Evolutionary conservation across 1,140 invertebrate species (phyloP).

Genomic region (Leptonema lineaticorne): DNA sequence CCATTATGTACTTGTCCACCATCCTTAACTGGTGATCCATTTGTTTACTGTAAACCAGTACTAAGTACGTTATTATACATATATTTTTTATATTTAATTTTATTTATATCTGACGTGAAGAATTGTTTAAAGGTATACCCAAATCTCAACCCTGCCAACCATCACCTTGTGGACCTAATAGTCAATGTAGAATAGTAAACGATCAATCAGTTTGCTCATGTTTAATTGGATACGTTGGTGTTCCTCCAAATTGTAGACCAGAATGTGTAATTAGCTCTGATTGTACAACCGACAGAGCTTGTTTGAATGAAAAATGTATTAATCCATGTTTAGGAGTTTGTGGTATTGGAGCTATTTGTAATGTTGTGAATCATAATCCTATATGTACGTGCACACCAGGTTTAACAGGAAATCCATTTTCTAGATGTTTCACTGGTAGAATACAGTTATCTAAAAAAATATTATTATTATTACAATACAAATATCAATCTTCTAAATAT

Average conservation of each 20-base stretch:
- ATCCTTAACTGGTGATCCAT: conserved; percentile 73
- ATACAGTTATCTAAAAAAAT: background rate
- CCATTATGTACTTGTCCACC: conserved; percentile 67
- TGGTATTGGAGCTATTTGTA: conserved; percentile 66
- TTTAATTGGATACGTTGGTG: conserved; percentile 70
- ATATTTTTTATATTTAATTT: background rate
- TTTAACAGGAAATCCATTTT: conserved; percentile 73
- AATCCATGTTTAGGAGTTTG: conserved; percentile 74
- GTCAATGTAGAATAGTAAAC: conserved; percentile 68
- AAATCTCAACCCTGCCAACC: conserved; percentile 58
- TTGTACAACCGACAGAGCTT: conserved; percentile 67
- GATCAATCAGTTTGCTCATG: conserved; percentile 72
- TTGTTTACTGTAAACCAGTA: conserved; percentile 61
- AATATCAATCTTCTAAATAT: conserved; percentile 43
- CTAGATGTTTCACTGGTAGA: conserved; percentile 59
- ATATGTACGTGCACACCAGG: conserved; percentile 69
- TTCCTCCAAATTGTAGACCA: conserved; percentile 73
- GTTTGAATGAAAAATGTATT: conserved; percentile 70
- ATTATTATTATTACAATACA: background rate
- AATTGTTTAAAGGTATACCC: conserved; percentile 43
- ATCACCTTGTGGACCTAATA: conserved; percentile 64
- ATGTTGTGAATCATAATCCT: conserved; percentile 75
- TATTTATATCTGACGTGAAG: conserved; percentile 52
- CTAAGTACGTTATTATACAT: conserved; percentile 53
- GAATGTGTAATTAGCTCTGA: conserved; percentile 69